Evolutionary conservation across 2,888 invertebrate species (phyloP).

Genomic region (Apeira syringaria): DNA sequence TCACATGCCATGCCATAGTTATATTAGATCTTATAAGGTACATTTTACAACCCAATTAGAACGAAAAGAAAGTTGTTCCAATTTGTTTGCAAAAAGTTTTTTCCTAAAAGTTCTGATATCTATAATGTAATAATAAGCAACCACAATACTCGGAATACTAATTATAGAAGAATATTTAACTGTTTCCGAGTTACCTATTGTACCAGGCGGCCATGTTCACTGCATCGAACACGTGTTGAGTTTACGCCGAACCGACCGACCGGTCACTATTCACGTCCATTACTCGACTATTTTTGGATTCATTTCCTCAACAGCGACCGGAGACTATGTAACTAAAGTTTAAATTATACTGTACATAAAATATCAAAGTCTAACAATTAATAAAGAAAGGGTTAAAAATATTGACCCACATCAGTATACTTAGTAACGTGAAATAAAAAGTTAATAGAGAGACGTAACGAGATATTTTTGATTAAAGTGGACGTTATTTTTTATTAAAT

Average conservation of each 20-base stretch:
- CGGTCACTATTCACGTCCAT: conserved; percentile 58
- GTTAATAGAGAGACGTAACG: conserved; percentile 39
- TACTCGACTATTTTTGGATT: conserved; percentile 53
- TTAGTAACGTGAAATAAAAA: conserved; percentile 14
- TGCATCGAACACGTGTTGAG: conserved; percentile 51
- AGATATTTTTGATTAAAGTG: conserved; percentile 69
- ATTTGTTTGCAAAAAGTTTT: too few species aligned
- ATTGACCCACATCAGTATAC: background rate
- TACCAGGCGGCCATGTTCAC: conserved; percentile 32
- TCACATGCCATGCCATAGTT: too few species aligned
- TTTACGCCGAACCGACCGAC: conserved; percentile 46
- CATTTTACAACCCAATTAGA: too few species aligned
- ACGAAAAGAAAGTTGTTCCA: too few species aligned
- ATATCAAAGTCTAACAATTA: background rate
- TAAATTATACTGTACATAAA: conserved; percentile 16
- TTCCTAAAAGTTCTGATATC: too few species aligned
- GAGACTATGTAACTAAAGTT: conserved; percentile 40
- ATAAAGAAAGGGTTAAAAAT: conserved; percentile 5
- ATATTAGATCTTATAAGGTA: too few species aligned
- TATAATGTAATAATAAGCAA: too few species aligned
- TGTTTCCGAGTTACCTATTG: conserved; percentile 20
- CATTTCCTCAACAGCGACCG: conserved; percentile 47
- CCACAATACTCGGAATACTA: too few species aligned
- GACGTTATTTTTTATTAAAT: conserved; percentile 72
- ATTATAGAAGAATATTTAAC: conserved; percentile 14